Evolutionary conservation across 2,888 invertebrate genomes (phyloP).

Genomic region (Meganola albula): DNA sequence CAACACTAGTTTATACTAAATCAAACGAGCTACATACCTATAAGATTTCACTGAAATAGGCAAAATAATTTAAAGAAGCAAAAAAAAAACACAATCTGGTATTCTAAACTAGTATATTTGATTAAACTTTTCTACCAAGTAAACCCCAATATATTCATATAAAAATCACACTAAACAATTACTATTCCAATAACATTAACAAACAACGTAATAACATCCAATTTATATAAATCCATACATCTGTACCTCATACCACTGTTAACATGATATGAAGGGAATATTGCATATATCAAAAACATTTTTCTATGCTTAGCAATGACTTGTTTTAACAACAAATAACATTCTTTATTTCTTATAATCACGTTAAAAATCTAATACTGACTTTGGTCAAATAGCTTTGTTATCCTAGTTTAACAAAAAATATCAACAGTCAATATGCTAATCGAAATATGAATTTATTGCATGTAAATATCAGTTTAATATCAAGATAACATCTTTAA

Average conservation of each 20-base stretch:
- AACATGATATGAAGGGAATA: conserved; percentile 66
- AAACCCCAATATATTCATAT: conserved; percentile 78
- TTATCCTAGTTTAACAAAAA: conserved; percentile 74
- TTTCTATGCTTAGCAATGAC: conserved; percentile 60
- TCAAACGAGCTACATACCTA: too few relatives aligned
- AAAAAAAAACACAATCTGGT: conserved; percentile 46
- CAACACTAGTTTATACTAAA: conserved; percentile 23
- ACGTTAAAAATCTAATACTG: conserved; percentile 74
- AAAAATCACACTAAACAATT: conserved; percentile 75
- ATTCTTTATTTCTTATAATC: conserved; percentile 54
- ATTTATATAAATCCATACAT: conserved; percentile 52
- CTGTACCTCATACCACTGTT: conserved; percentile 52
- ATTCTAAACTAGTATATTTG: conserved; percentile 69
- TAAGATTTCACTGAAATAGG: conserved; percentile 20
- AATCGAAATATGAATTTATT: conserved; percentile 65
- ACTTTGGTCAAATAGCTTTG: conserved; percentile 78
- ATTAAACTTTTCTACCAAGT: conserved; percentile 75
- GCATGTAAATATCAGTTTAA: conserved; percentile 71
- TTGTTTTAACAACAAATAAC: conserved; percentile 59
- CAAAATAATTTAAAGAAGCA: conserved; percentile 30
- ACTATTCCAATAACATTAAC: conserved; percentile 74
- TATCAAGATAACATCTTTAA: conserved; percentile 51
- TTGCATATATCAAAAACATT: conserved; percentile 51
- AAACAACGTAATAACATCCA: conserved; percentile 69
- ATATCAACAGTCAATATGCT: conserved; percentile 75